Conservation (phyloP, 2,888 invertebrate genomes). For the Erebia aethiops region DNA sequence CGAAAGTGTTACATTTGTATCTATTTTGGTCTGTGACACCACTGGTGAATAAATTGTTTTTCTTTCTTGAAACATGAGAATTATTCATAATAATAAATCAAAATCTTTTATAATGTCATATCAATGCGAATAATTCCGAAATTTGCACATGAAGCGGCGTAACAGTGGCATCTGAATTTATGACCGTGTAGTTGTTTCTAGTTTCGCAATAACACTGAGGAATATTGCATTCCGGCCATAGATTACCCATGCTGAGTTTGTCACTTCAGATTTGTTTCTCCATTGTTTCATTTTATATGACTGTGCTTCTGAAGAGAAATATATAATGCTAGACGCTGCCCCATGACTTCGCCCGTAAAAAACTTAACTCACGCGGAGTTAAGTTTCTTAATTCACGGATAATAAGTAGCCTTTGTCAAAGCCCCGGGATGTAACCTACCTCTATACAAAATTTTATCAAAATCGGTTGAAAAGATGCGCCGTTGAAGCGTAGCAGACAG, state of each 20-base stretch:
- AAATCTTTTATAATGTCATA: conserved; percentile 28
- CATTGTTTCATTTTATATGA: conserved; percentile 8
- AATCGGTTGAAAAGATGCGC: too few relatives aligned
- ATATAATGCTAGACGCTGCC: background rate
- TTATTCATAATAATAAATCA: conserved; percentile 12
- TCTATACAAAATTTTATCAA: too few relatives aligned
- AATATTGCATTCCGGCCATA: conserved; percentile 46
- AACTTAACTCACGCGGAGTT: too few relatives aligned
- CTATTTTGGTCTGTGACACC: too few relatives aligned
- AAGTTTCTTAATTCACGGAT: too few relatives aligned
- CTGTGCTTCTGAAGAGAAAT: background rate
- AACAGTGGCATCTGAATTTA: conserved; percentile 41
- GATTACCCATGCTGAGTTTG: conserved; percentile 37
- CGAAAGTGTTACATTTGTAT: too few relatives aligned
- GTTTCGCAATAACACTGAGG: conserved; percentile 41
- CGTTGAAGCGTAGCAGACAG: too few relatives aligned
- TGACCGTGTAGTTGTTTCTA: conserved; percentile 37
- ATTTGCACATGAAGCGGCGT: conserved; percentile 38
- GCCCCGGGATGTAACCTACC: too few relatives aligned
- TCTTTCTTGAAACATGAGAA: too few relatives aligned
- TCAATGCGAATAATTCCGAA: conserved; percentile 33
- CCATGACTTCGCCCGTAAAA: too few relatives aligned
- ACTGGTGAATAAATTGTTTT: too few relatives aligned
- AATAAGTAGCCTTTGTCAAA: too few relatives aligned
- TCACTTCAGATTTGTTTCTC: conserved; percentile 37